These are phyloP conservation scores for Choristoneura rosaceana DNA, from an alignment of 2,888 invertebrate genomes.

Conservation along the genomic window DNA sequence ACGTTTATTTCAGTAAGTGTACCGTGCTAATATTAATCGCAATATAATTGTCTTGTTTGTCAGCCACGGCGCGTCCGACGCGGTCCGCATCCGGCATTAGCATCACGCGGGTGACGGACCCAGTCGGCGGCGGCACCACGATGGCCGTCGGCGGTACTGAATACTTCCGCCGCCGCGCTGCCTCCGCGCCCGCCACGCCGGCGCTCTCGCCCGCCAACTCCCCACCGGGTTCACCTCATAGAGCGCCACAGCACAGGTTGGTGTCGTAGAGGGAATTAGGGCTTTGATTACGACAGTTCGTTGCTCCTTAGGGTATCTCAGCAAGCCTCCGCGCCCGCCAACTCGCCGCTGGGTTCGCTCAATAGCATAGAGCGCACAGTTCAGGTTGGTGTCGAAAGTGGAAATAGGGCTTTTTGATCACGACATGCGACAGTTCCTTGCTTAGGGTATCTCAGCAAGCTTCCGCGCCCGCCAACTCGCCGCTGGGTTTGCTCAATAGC, in stretches of 20 bases:
- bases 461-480: too few species aligned
- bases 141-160: conserved; percentile 86
- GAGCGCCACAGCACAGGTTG: conserved; percentile 70
- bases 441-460: too few species aligned
- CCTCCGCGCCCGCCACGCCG: conserved; percentile 91
- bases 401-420: too few species aligned
- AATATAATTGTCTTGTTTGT: too few species aligned
- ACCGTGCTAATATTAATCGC: too few species aligned
- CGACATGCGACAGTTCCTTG: too few species aligned
- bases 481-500: background rate
- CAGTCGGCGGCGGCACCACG: conserved; percentile 86
- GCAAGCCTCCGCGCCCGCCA: conserved; percentile 84
- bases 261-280: background rate
- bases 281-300: too few species aligned
- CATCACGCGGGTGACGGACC: conserved; percentile 86
- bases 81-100: conserved; percentile 90
- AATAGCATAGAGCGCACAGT: conserved; percentile 70
- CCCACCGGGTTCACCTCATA: conserved; percentile 87
- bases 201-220: conserved; percentile 91
- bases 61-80: conserved; percentile 90
- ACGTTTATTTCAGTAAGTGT: too few species aligned
- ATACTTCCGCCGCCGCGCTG: conserved; percentile 85
- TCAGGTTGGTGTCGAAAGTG: conserved; percentile 59
- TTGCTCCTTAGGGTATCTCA: background rate
- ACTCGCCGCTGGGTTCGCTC: conserved; percentile 89